Percentiles rank a stretch among this genome's conserved stretches.
Evolutionary conservation across 2,888 invertebrate genomes (phyloP).

Genomic region (Pammene aurita): DNA sequence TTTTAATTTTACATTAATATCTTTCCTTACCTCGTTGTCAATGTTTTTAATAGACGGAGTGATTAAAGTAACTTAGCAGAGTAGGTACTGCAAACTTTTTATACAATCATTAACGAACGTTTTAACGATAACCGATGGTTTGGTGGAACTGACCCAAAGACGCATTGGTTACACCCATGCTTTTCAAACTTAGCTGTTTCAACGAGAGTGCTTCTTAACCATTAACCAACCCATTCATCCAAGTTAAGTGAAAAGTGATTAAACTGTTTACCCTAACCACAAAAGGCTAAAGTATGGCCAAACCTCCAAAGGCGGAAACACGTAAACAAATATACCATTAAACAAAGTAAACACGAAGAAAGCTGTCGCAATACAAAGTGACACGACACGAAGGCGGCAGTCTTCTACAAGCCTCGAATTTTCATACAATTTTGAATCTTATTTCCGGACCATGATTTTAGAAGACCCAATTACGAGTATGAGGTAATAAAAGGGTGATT

Average conservation of each 20-base stretch:
- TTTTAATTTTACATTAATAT: too few species aligned
- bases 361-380: conserved; percentile 45
- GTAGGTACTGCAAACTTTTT: too few species aligned
- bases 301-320: conserved; percentile 50
- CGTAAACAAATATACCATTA: conserved; percentile 64
- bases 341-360: conserved; percentile 54
- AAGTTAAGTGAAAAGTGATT: conserved; percentile 52
- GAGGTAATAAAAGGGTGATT: background rate
- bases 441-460: background rate
- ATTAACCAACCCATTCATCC: conserved; percentile 27
- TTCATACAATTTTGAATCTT: conserved; percentile 22
- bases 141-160: too few species aligned
- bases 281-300: conserved; percentile 53
- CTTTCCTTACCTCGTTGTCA: too few species aligned
- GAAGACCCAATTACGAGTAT: background rate
- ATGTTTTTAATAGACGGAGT: too few species aligned
- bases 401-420: conserved; percentile 2
- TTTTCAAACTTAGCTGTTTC: conserved; percentile 33
- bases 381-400: conserved; percentile 21
- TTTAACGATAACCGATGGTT: too few species aligned
- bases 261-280: conserved; percentile 53
- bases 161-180: background rate
- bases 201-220: conserved; percentile 26
- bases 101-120: too few species aligned
- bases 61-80: too few species aligned